Conservation (phyloP, 2,888 invertebrate species). For the Neelides folsomi region DNA sequence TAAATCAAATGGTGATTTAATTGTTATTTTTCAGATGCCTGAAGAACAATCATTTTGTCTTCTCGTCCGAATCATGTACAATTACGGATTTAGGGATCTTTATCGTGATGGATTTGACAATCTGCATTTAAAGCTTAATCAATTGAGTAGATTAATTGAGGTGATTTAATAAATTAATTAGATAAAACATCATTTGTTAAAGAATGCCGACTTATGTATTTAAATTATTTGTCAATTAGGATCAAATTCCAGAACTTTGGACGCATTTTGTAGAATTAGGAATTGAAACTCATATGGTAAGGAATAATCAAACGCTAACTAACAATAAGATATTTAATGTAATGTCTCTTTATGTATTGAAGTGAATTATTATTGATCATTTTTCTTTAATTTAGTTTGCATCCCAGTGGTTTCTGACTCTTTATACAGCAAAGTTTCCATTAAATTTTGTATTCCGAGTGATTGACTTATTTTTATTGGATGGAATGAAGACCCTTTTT, state of each 20-base stretch:
- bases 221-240: conserved; percentile 38
- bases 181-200: neutral
- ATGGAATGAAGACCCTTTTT: conserved; percentile 89
- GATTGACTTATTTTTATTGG: conserved; percentile 84
- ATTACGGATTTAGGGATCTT: conserved; percentile 81
- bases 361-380: no score
- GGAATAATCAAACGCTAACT: no score
- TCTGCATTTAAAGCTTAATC: conserved; percentile 84
- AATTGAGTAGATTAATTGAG: conserved; percentile 83
- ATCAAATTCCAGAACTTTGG: conserved; percentile 66
- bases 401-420: conserved; percentile 97
- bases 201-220: neutral
- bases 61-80: conserved; percentile 90
- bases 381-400: conserved; percentile 57
- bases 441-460: conserved; percentile 93
- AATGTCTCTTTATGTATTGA: no score
- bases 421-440: conserved; percentile 98
- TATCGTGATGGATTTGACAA: conserved; percentile 96
- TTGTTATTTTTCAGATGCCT: conserved; percentile 65
- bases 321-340: no score
- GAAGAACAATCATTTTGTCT: conserved; percentile 99
- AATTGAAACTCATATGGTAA: conserved; percentile 66
- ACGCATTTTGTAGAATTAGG: conserved; percentile 70
- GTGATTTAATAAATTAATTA: conserved; percentile 39
- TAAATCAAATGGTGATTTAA: neutral